Base-by-base conservation (phyloP, 1,140 invertebrate genomes). In the Hydropsyche tenuis region DNA sequence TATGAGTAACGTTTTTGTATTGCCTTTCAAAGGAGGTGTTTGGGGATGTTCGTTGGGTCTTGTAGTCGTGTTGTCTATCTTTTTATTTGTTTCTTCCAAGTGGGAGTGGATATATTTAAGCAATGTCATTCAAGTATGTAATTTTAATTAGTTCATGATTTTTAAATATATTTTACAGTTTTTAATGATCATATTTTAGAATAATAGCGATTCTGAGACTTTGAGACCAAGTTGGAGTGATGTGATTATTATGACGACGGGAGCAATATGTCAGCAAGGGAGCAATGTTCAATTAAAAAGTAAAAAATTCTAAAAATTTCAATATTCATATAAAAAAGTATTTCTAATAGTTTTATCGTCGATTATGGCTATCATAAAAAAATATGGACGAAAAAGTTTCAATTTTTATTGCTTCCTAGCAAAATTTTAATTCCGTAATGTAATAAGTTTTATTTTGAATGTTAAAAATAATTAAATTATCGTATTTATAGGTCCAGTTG, bases 1-100 rank as follows among this genome's bases (percentile, higher is more conserved):
- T 73, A 85, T 90, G 22, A 87, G 85, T 63, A 90, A 91, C 78
- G 84, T 91, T 25, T 91, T 89, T 74, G 77, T 85, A 14, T 75
- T 91, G 45, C 89, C 90, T 0, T 91, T 91, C 77, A 81, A 86
- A 65, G 81, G 75, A 2, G 80, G 81, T 1, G 88, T 91, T 0
- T 91, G 90, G 90, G 79, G 86, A 20, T 86, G 86, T 22, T 85
- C 83, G 12, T 72, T 81, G 12, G 81, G 79, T 0, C 78, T 90
- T 23, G 75, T 89, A 6, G 27, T 84, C 6, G 43, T 89, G 22
- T 80, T 87, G 14, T 81, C 81, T 1, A 73, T 81, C 4, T 78
- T 84, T 1, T 75, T 88, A 0, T 82, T 81, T 14, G 30, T 82
- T 1, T 81, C 85, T 1, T 78, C 86, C 5, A 64, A 80, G 48